phyloP scores from a whole-genome alignment of 2,113 vertebrate genomes.

The Beaufortia kweichowensis region DNA sequence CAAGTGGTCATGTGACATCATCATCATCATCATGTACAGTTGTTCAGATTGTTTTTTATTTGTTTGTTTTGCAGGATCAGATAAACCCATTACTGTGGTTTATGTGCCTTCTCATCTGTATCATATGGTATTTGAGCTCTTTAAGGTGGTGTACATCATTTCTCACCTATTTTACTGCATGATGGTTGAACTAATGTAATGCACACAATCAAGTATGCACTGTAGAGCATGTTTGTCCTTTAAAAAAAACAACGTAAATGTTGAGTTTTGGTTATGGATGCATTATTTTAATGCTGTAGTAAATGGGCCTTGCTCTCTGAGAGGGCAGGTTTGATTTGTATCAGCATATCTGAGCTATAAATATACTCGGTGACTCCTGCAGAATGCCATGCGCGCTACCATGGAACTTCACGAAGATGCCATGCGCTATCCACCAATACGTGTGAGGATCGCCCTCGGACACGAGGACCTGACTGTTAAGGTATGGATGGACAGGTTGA shows the following conservation, averaged over 20 bases:
- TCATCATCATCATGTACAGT: not conserved
- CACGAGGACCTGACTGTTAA: slow-evolving; percentile 93
- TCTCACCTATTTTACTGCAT: not conserved
- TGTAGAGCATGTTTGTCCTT: not conserved
- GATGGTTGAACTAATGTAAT: not conserved
- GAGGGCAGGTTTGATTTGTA: not conserved
- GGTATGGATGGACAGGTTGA: slow-evolving; percentile 68
- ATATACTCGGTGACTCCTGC: slow-evolving; percentile 52
- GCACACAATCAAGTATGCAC: no score
- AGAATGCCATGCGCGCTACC: slow-evolving; percentile 98
- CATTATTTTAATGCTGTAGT: not conserved
- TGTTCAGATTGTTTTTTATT: not conserved
- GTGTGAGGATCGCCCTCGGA: slow-evolving; percentile 81
- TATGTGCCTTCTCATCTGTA: slow-evolving; percentile 98
- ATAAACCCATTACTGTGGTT: slow-evolving; percentile 85
- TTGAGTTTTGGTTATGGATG: not conserved
- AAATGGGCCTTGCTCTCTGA: not conserved
- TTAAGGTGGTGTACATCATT: slow-evolving; percentile 81
- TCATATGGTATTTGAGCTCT: slow-evolving; percentile 99
- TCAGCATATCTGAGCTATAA: slow-evolving; percentile 2
- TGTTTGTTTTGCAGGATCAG: slow-evolving; percentile 75
- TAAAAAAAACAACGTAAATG: not conserved
- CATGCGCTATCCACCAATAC: slow-evolving; percentile 84
- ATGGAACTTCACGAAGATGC: slow-evolving; percentile 87
- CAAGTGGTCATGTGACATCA: not conserved